A percentile compares a stretch with the other conserved stretches of the same genome.
Evolutionary conservation across 2,797 vertebrate species (phyloP).

Genomic region (Sebastes hubbsi): DNA sequence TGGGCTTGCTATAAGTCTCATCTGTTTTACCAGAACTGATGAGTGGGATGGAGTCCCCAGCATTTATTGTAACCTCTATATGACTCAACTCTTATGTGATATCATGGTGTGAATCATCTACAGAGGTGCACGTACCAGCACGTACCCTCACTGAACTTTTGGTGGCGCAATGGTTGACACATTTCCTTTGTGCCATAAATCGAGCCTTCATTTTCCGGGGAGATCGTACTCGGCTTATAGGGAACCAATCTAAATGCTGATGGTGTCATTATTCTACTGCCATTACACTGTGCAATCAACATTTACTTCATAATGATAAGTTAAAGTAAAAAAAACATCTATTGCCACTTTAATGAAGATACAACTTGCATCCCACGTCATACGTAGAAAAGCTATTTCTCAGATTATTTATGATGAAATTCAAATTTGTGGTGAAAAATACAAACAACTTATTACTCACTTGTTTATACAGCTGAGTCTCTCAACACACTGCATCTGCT

Average conservation of each 20-base stretch:
- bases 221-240: neutral
- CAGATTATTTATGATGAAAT: neutral
- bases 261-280: neutral
- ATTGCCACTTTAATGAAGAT: neutral
- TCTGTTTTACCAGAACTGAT: neutral
- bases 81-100: neutral
- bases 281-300: neutral
- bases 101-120: neutral
- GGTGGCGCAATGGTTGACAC: neutral
- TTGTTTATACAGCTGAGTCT: slow-evolving; percentile 19
- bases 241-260: neutral
- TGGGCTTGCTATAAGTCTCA: neutral
- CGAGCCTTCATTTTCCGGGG: neutral
- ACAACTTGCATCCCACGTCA: neutral
- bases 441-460: slow-evolving; percentile 13
- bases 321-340: neutral
- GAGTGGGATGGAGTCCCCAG: neutral
- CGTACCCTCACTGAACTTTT: neutral
- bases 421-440: neutral
- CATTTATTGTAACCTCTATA: neutral
- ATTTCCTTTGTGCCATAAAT: neutral
- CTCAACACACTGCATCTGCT: slow-evolving; percentile 5
- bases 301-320: neutral
- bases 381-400: neutral
- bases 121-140: neutral